Evolutionary conservation across 2,888 invertebrate species (phyloP).

Genomic region (Scrobipalpa costella): DNA sequence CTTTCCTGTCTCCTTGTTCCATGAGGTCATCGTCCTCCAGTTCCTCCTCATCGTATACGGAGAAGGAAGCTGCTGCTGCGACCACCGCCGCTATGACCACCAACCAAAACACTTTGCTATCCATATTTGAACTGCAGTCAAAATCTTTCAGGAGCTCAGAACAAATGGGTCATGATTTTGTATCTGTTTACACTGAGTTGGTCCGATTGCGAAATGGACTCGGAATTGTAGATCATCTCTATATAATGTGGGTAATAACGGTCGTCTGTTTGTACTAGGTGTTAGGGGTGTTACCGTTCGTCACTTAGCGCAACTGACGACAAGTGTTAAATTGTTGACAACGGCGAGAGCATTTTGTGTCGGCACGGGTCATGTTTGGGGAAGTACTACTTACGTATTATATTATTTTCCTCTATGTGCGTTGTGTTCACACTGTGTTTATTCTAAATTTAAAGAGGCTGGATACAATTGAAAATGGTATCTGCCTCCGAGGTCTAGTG

Average conservation of each 20-base stretch:
- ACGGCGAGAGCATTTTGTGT: neutral
- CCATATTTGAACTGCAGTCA: conserved; percentile 49
- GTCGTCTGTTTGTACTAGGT: conserved; percentile 63
- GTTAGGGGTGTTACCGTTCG: conserved; percentile 71
- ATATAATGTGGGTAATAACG: conserved; percentile 73
- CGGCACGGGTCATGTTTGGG: conserved; percentile 4
- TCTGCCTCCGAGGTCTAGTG: too few species aligned
- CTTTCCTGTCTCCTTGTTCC: conserved; percentile 49
- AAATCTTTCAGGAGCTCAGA: conserved; percentile 23
- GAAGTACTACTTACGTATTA: neutral
- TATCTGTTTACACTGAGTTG: neutral
- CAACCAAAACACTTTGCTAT: conserved; percentile 48
- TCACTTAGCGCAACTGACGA: conserved; percentile 54
- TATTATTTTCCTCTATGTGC: neutral
- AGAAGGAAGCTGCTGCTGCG: conserved; percentile 47
- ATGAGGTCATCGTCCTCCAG: conserved; percentile 37
- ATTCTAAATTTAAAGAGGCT: too few species aligned
- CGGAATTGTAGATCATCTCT: conserved; percentile 48
- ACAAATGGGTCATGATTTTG: conserved; percentile 9
- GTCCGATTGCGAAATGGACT: conserved; percentile 54
- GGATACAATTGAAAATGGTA: too few species aligned
- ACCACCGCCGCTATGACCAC: conserved; percentile 50
- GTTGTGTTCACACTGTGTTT: neutral
- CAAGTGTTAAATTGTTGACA: conserved; percentile 30
- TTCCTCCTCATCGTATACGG: conserved; percentile 47